Evolutionary conservation across 2,797 vertebrate genomes (phyloP).

Genomic region (Acridotheres tristis): DNA sequence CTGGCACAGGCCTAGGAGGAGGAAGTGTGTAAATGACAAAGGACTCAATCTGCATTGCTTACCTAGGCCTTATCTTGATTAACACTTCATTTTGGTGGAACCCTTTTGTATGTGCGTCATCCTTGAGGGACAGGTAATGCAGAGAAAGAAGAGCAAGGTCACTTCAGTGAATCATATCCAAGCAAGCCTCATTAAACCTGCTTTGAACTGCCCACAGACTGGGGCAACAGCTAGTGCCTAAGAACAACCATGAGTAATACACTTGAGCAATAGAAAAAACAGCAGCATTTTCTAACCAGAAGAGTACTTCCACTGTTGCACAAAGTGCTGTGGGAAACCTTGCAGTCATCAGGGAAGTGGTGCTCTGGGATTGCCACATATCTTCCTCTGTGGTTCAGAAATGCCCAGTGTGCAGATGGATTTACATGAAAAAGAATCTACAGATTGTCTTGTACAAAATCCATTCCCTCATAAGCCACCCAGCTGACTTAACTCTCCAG

Average conservation of each 20-base stretch:
- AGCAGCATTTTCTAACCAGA: not conserved
- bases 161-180: not conserved
- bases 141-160: not conserved
- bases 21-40: not conserved
- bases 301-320: not conserved
- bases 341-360: not conserved
- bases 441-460: not conserved
- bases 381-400: not conserved
- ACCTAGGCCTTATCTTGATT: not conserved
- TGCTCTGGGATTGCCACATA: not conserved
- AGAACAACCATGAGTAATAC: not conserved
- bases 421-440: not conserved
- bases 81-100: not conserved
- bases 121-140: not conserved
- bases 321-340: not conserved
- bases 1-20: not conserved
- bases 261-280: not conserved
- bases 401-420: not conserved
- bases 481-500: not conserved
- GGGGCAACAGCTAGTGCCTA: not conserved
- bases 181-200: not conserved
- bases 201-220: not conserved
- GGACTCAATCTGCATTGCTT: not conserved
- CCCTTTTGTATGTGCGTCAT: not conserved
- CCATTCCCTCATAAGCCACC: not conserved